Percentiles rank a stretch among this genome's conserved stretches.
Conservation (phyloP, 2,113 vertebrate genomes). For the Passer montanus region DNA sequence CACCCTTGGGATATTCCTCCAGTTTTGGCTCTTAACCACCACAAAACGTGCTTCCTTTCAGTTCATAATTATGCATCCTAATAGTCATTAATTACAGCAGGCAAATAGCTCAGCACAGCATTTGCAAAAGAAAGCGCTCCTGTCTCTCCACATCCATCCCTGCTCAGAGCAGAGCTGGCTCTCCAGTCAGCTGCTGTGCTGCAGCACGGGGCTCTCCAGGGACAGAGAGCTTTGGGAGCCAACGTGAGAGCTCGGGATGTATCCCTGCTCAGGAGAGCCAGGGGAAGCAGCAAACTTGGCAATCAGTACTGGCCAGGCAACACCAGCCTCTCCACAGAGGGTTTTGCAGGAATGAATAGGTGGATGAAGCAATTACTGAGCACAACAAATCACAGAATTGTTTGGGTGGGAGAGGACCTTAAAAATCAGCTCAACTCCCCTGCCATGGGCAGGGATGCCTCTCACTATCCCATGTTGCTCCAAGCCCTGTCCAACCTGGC, state of each 20-base stretch:
- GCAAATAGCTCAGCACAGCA: conserved; percentile 48
- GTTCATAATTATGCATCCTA: conserved; percentile 60
- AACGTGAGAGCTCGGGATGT: accelerated
- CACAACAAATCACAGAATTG: background rate
- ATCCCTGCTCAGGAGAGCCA: background rate
- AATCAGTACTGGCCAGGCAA: background rate
- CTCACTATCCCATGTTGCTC: background rate
- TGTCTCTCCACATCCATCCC: background rate
- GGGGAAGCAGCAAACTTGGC: background rate
- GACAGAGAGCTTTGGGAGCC: background rate
- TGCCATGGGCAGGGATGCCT: too few relatives aligned
- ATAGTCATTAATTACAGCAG: conserved; percentile 63
- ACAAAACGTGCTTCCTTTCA: conserved; percentile 31
- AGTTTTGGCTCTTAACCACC: conserved; percentile 19
- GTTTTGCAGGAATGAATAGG: background rate
- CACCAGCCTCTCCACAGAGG: accelerated
- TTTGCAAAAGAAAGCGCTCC: background rate
- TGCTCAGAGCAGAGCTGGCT: background rate
- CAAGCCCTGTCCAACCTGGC: background rate
- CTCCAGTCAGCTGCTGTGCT: conserved; percentile 20
- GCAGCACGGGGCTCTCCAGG: background rate
- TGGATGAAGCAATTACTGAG: background rate
- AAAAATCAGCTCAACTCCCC: background rate
- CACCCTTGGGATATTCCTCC: background rate
- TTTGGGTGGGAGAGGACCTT: background rate